Evolutionary conservation across 2,888 invertebrate genomes (phyloP).

Genomic region (Xylocampa areola): DNA sequence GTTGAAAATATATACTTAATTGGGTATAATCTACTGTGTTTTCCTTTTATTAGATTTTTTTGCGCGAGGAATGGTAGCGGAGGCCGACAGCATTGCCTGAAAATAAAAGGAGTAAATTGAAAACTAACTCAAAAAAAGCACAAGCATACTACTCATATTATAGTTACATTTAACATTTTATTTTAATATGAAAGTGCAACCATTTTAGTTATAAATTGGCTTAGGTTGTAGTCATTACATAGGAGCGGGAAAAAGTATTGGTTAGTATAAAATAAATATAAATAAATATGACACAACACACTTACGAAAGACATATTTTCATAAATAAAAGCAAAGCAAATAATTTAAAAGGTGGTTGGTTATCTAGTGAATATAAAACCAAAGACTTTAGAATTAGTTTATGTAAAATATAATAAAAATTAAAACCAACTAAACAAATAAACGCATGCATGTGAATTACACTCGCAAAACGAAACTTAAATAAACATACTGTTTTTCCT

Average conservation of each 20-base stretch:
- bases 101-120: slow-evolving; percentile 86
- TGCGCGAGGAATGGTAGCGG: slow-evolving; percentile 93
- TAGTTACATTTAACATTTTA: slow-evolving; percentile 29
- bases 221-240: slow-evolving; percentile 30
- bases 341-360: background rate
- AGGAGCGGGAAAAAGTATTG: slow-evolving; percentile 26
- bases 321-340: slow-evolving; percentile 44
- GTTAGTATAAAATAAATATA: slow-evolving; percentile 42
- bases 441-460: slow-evolving; percentile 59
- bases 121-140: slow-evolving; percentile 79
- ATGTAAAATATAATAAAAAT: slow-evolving; percentile 1
- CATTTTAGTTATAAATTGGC: slow-evolving; percentile 32
- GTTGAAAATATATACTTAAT: slow-evolving; percentile 56
- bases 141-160: slow-evolving; percentile 64
- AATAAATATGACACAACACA: slow-evolving; percentile 41
- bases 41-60: slow-evolving; percentile 94
- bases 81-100: slow-evolving; percentile 91
- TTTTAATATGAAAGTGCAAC: slow-evolving; percentile 34
- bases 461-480: slow-evolving; percentile 72
- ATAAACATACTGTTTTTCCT: slow-evolving; percentile 82
- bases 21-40: slow-evolving; percentile 80
- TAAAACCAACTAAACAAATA: slow-evolving; percentile 34
- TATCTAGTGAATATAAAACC: background rate
- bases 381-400: slow-evolving; percentile 13
- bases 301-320: slow-evolving; percentile 45